A percentile compares a stretch with the other conserved stretches of the same genome.
Conservation (phyloP, 1,140 invertebrate genomes). For the Polypedilum pembai region DNA sequence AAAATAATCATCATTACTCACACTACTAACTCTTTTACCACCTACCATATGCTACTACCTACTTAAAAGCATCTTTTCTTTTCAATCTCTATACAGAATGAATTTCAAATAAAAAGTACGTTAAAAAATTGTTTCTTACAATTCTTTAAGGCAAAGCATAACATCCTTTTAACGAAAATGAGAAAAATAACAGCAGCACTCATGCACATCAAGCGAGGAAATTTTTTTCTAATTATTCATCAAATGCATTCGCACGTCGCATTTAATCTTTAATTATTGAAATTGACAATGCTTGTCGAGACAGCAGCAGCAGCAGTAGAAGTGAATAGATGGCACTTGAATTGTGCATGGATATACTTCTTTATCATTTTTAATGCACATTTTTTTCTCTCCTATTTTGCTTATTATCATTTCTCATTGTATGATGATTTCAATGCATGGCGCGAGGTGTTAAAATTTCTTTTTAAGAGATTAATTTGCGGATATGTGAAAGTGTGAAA, state of each 20-base stretch:
- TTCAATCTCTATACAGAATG: neutral
- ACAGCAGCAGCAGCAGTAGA: neutral
- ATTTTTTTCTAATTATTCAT: constrained; percentile 26
- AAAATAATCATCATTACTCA: constrained; percentile 15
- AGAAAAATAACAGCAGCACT: neutral
- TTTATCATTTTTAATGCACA: constrained; percentile 12
- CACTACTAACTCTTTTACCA: neutral
- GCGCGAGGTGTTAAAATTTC: neutral
- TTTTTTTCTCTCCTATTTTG: neutral
- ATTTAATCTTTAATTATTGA: constrained; percentile 27
- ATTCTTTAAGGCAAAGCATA: too few relatives aligned
- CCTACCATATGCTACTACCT: neutral
- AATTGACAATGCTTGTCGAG: constrained; percentile 19
- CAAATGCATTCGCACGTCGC: constrained; percentile 25
- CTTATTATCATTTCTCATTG: too few relatives aligned
- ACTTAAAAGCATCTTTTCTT: neutral
- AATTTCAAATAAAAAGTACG: neutral
- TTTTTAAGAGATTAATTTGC: too few relatives aligned
- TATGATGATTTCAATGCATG: neutral
- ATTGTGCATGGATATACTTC: neutral
- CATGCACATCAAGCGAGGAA: neutral
- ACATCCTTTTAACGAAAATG: constrained; percentile 1
- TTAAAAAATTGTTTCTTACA: too few relatives aligned
- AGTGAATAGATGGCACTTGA: neutral
- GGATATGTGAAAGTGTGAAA: too few relatives aligned